These are phyloP conservation scores for Plectropomus leopardus DNA, from an alignment of 2,113 vertebrate genomes.

Conservation along the genomic window DNA sequence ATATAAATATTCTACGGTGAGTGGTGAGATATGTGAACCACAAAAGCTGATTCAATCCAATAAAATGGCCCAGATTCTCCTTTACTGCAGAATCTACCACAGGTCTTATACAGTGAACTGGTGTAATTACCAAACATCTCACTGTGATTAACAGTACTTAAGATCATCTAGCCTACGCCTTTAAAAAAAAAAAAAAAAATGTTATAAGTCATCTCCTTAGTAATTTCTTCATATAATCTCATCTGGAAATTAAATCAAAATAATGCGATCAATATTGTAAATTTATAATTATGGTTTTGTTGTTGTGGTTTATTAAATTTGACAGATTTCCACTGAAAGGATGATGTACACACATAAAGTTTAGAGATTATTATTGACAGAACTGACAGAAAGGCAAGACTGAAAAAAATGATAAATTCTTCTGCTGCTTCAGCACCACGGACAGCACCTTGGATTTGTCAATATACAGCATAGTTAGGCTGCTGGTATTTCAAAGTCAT, in stretches of 20 bases:
- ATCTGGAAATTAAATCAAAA: neutral
- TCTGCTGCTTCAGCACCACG: neutral
- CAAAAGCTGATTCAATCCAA: neutral
- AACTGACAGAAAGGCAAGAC: too few relatives aligned
- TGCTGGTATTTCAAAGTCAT: neutral
- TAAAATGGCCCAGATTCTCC: neutral
- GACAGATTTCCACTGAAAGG: neutral
- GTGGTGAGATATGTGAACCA: neutral
- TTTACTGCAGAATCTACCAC: neutral
- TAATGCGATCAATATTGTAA: too few relatives aligned
- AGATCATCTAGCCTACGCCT: neutral
- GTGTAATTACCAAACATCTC: neutral
- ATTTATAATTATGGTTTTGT: neutral
- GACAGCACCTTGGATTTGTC: neutral
- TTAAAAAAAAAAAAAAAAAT: too few relatives aligned
- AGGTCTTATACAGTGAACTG: neutral
- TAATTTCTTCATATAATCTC: slow-evolving; percentile 5
- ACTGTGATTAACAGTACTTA: neutral
- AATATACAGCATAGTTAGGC: neutral
- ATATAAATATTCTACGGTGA: neutral
- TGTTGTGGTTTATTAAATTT: neutral
- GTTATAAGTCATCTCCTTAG: slow-evolving; percentile 24
- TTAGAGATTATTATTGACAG: too few relatives aligned
- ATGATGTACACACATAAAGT: neutral
- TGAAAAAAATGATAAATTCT: neutral